phyloP scores from a whole-genome alignment of 1,140 invertebrate species.

The Drosophila ficusphila region DNA sequence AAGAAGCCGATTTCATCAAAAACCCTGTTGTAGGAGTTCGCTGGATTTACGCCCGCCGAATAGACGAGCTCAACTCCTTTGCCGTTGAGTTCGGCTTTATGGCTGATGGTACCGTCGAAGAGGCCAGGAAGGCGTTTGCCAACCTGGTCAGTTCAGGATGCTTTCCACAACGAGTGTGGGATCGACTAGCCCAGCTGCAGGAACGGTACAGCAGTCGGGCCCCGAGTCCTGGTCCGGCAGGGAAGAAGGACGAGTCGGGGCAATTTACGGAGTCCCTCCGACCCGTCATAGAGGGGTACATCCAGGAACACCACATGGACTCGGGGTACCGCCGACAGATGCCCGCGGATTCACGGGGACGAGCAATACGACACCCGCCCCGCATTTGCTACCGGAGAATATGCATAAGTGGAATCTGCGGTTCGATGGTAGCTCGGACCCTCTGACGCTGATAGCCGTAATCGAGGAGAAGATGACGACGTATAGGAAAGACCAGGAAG shows the following conservation, averaged over 20 bases:
- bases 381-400: not conserved
- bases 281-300: not conserved
- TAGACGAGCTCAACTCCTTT: too few relatives aligned
- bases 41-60: too few relatives aligned
- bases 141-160: too few relatives aligned
- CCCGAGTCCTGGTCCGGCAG: too few relatives aligned
- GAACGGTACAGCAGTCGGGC: not conserved
- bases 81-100: too few relatives aligned
- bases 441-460: not conserved
- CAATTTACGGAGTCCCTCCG: not conserved
- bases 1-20: too few relatives aligned
- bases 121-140: too few relatives aligned
- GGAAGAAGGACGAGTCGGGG: not conserved
- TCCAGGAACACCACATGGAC: not conserved
- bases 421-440: not conserved
- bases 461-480: not conserved
- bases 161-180: too few relatives aligned
- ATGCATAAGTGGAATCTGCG: not conserved
- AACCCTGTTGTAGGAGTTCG: too few relatives aligned
- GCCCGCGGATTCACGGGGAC: not conserved
- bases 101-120: too few relatives aligned
- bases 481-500: not conserved
- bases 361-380: not conserved
- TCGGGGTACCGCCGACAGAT: not conserved
- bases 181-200: too few relatives aligned